Conservation (phyloP, 2,797 vertebrate species). For the Holocentrus rufus region DNA sequence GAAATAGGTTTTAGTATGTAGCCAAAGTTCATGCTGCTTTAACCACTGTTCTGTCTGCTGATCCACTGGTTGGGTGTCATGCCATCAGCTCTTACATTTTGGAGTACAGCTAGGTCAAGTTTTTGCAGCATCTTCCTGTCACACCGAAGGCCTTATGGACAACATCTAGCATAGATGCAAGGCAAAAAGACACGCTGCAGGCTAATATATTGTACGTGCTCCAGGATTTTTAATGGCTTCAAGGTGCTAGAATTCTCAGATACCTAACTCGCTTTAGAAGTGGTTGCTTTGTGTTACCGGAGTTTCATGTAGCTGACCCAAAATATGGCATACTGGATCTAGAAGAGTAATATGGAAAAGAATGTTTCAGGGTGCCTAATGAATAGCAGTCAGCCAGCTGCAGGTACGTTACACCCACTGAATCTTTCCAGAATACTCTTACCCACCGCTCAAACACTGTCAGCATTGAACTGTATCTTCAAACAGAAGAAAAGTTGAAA, state of each 20-base stretch:
- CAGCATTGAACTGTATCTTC: conserved; percentile 1
- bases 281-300: conserved; percentile 6
- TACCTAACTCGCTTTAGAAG: conserved; percentile 7
- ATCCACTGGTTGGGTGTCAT: conserved; percentile 15
- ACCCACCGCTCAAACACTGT: conserved; percentile 25
- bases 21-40: conserved; percentile 49
- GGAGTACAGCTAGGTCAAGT: conserved; percentile 18
- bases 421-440: conserved; percentile 52
- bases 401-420: conserved; percentile 64
- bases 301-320: conserved; percentile 14
- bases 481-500: background rate
- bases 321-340: conserved; percentile 12
- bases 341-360: conserved; percentile 38
- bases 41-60: conserved; percentile 10
- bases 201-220: conserved; percentile 11
- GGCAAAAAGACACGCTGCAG: conserved; percentile 16
- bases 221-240: conserved; percentile 29
- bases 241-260: background rate
- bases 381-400: conserved; percentile 83
- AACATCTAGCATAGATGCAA: conserved; percentile 32
- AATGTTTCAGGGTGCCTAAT: conserved; percentile 57
- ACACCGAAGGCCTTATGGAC: conserved; percentile 28
- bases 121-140: conserved; percentile 27
- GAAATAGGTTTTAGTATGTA: conserved; percentile 49
- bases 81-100: conserved; percentile 29